Base-by-base conservation (phyloP, 1,140 invertebrate species). In the Agrilus planipennis region DNA sequence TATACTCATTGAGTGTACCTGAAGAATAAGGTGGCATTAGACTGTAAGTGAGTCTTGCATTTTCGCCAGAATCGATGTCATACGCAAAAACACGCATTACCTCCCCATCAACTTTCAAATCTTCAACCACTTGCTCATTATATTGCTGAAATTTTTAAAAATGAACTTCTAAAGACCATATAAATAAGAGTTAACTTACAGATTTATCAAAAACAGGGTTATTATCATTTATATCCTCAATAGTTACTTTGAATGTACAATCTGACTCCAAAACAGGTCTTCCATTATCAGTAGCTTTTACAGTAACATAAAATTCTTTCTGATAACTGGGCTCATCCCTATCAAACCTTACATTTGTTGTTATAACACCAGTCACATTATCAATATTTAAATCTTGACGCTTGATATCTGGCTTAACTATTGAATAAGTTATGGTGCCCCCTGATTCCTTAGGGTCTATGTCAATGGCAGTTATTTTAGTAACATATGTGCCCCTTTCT, bases 181-280 rank as follows among this genome's bases (percentile, higher is more conserved):
- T 32, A 22, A 18, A 10, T 12, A n/a, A n/a, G 6, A 7, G 15
- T n/a, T 18, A 18, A 45, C 42, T 42, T 48, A 52, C 53, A n/a
- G 41, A 76, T 81, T 85, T 85, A 55, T 91, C 87, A 63, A 90
- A 89, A 34, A 84, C 76, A 1, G 88, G 87, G 2, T 68, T 61
- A 53, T 90, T 91, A 58, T 92, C 89, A 64, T 92, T 92, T 49
- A 87, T 77, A 64, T 92, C 89, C 55, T 75, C 73, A 45, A 90
- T 84, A 34, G 77, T 79, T 19, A 92, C 80, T 70, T 84, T 88
- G 51, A 91, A 81, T 3, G 83, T 87, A 58, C 89, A 92, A 19
- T 87, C 78, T 52, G 88, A 85, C 50, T 88, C 85, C 20, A 91
- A 64, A 19, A 79, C 74, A 0, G 86, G 86, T 48, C 73, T 71